Conservation (phyloP, 2,113 vertebrate genomes). For the Panthera leo region DNA sequence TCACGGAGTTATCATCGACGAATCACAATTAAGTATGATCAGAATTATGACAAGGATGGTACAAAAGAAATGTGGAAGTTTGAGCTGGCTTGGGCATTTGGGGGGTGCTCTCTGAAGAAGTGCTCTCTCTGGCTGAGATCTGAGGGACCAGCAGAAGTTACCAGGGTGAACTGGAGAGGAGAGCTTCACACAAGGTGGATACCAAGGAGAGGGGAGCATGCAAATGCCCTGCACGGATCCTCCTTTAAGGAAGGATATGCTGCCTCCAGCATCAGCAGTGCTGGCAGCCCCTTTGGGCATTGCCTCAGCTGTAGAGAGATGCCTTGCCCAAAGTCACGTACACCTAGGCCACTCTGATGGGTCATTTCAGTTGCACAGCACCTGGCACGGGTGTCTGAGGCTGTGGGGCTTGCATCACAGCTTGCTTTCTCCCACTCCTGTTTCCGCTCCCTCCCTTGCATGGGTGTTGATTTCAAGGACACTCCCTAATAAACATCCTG, state of each 20-base stretch:
- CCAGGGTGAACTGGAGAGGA: no score
- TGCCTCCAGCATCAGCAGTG: rapidly evolving
- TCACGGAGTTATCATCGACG: not conserved
- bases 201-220: not conserved
- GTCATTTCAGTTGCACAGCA: not conserved
- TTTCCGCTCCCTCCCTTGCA: slow-evolving; percentile 34
- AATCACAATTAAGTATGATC: not conserved
- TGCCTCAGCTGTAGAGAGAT: not conserved
- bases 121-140: not conserved
- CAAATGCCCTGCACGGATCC: not conserved
- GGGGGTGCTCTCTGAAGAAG: not conserved
- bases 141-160: not conserved
- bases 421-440: slow-evolving; percentile 10
- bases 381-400: not conserved
- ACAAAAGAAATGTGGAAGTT: not conserved
- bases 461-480: slow-evolving; percentile 37
- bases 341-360: not conserved
- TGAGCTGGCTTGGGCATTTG: not conserved
- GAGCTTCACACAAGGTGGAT: not conserved
- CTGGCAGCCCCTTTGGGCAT: not conserved
- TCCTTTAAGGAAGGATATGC: not conserved
- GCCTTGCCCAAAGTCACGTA: not conserved
- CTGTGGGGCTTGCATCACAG: not conserved
- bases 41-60: not conserved
- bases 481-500: slow-evolving; percentile 72